These are phyloP conservation scores for Phyllotreta cruciferae DNA, from an alignment of 2,888 invertebrate genomes.

Conservation along the genomic window DNA sequence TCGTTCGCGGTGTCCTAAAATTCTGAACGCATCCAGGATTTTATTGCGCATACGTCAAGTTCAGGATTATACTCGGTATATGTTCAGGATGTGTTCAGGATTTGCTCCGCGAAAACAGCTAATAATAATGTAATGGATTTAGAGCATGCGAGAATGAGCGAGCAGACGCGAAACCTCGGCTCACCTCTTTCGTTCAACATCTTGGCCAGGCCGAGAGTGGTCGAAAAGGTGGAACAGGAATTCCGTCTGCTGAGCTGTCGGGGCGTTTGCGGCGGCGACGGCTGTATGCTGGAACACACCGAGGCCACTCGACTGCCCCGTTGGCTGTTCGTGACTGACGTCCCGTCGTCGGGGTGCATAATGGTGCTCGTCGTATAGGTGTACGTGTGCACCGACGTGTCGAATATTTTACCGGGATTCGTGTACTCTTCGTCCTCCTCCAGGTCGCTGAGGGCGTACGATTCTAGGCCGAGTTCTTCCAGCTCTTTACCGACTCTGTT, in stretches of 20 bases:
- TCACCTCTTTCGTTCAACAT: conserved; percentile 76
- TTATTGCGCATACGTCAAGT: no score
- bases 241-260: conserved; percentile 73
- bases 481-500: conserved; percentile 79
- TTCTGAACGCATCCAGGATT: no score
- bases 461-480: conserved; percentile 77
- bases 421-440: conserved; percentile 79
- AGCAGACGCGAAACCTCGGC: conserved; percentile 1
- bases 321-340: conserved; percentile 68
- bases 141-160: not conserved
- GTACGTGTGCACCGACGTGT: conserved; percentile 79
- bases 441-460: conserved; percentile 70
- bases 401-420: conserved; percentile 77
- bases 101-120: no score
- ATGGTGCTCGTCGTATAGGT: conserved; percentile 90
- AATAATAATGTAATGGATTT: no score
- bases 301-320: conserved; percentile 73
- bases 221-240: conserved; percentile 80
- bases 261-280: conserved; percentile 63
- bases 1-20: no score
- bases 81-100: no score
- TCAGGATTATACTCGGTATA: no score
- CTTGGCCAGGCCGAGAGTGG: conserved; percentile 75
- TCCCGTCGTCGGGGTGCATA: conserved; percentile 87
- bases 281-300: conserved; percentile 65